These are phyloP conservation scores for Myioborus miniatus DNA, from an alignment of 2,797 vertebrate genomes.

Conservation along the genomic window DNA sequence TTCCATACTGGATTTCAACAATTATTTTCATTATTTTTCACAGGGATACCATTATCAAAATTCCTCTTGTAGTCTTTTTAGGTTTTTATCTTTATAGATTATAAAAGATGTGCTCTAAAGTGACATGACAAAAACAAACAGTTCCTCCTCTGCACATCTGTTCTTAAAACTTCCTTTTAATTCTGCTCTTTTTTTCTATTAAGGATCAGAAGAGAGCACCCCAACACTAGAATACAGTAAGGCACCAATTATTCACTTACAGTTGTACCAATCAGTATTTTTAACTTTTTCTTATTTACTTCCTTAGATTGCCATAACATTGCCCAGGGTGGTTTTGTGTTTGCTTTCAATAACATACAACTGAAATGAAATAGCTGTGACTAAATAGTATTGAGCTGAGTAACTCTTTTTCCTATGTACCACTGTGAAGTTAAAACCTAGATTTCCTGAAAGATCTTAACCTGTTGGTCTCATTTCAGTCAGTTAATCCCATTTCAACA, in stretches of 20 bases:
- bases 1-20: not conserved
- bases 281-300: not conserved
- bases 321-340: not conserved
- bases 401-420: not conserved
- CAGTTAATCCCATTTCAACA: not conserved
- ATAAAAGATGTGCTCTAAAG: not conserved
- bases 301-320: not conserved
- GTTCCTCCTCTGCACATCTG: not conserved
- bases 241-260: not conserved
- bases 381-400: not conserved
- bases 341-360: not conserved
- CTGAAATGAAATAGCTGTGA: not conserved
- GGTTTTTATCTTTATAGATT: not conserved
- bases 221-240: not conserved
- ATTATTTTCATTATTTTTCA: not conserved
- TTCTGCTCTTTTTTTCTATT: not conserved
- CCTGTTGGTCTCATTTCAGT: not conserved
- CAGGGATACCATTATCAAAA: not conserved
- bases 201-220: not conserved
- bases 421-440: not conserved
- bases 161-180: not conserved
- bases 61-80: not conserved
- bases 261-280: not conserved
- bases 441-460: not conserved
- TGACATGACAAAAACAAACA: not conserved